phyloP scores from a whole-genome alignment of 2,888 invertebrate species.

The Lumbricus terrestris region DNA sequence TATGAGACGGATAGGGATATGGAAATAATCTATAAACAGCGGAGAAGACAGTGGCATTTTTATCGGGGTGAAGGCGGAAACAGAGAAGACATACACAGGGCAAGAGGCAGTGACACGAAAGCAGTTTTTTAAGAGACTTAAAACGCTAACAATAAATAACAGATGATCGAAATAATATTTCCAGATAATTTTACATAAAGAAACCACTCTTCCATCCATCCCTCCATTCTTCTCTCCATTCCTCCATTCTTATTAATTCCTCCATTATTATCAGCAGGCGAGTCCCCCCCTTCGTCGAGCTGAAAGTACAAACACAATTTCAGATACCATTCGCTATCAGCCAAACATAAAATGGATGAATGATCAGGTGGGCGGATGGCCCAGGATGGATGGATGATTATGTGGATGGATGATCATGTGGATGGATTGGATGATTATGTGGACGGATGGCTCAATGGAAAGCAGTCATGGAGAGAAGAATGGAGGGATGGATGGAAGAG shows the following conservation, averaged over 20 bases:
- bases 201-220: background rate
- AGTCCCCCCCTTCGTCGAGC: background rate
- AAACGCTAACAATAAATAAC: too few relatives aligned
- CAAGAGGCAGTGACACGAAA: background rate
- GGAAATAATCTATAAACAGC: background rate
- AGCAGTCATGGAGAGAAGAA: too few relatives aligned
- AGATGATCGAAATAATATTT: too few relatives aligned
- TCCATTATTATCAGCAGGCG: background rate
- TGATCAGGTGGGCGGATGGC: background rate
- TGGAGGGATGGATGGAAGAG: background rate
- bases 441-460: background rate
- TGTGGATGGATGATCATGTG: too few relatives aligned
- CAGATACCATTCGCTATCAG: background rate
- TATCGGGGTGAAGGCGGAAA: background rate
- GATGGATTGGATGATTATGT: background rate
- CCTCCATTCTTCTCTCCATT: background rate
- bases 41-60: background rate
- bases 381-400: too few relatives aligned
- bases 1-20: background rate
- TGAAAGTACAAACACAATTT: background rate
- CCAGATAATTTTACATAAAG: too few relatives aligned
- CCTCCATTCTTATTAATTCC: too few relatives aligned
- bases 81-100: too few relatives aligned
- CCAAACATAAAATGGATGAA: background rate
- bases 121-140: background rate